Percentiles rank a stretch among this genome's conserved stretches.
phyloP scores from a whole-genome alignment of 2,888 invertebrate species.

The Andrena praecox region DNA sequence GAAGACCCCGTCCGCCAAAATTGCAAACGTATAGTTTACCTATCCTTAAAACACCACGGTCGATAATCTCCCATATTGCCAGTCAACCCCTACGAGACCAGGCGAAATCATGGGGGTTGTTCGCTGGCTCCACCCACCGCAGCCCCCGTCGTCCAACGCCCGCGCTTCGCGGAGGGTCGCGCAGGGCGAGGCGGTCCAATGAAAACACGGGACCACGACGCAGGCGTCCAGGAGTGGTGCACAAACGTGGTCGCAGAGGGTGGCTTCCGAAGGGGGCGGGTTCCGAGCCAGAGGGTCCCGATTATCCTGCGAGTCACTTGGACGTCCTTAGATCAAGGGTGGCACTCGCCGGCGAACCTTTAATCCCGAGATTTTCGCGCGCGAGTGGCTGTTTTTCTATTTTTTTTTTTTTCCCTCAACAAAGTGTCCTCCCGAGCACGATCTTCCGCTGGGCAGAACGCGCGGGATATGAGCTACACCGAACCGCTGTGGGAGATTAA shows the following conservation, averaged over 20 bases:
- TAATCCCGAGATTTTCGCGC: neutral
- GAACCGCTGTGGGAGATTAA: constrained; percentile 84
- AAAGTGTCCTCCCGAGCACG: constrained; percentile 26
- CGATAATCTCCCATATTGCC: constrained; percentile 48
- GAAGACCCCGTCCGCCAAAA: neutral
- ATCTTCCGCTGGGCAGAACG: constrained; percentile 55
- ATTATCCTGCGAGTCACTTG: constrained; percentile 17
- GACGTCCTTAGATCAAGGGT: constrained; percentile 47
- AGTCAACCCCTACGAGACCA: constrained; percentile 20
- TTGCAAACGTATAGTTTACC: constrained; percentile 22
- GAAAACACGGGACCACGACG: constrained; percentile 12
- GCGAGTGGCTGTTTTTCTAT: constrained; percentile 47
- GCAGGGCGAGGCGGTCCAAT: constrained; percentile 29
- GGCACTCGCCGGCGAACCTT: constrained; percentile 36
- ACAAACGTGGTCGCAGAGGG: constrained; percentile 12
- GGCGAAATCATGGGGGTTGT: constrained; percentile 25
- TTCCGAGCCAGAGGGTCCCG: constrained; percentile 1
- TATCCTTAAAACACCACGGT: constrained; percentile 55
- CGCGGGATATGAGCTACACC: constrained; percentile 83
- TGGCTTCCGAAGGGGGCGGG: constrained; percentile 44
- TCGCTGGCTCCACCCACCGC: constrained; percentile 36
- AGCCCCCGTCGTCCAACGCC: constrained; percentile 25
- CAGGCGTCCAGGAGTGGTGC: constrained; percentile 36
- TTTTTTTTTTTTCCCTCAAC: constrained; percentile 37
- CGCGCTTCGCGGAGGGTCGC: neutral